phyloP scores from a whole-genome alignment of 2,888 invertebrate species.

The Drosophila sordidapex region DNA sequence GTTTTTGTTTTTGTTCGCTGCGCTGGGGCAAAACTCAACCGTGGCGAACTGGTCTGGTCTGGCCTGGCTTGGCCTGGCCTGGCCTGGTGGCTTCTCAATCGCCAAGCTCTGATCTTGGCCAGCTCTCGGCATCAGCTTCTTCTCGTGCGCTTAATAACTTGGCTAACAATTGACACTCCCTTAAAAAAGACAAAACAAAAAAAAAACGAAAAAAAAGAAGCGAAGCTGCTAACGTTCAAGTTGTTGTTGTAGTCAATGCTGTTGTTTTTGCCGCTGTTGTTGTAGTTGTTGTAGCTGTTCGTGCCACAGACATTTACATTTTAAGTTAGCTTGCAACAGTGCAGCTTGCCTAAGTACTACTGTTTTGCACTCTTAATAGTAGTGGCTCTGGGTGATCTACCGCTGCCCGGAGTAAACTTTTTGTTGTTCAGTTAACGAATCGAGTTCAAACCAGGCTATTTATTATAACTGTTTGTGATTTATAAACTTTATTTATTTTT shows the following conservation, averaged over 20 bases:
- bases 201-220: slow-evolving; percentile 8
- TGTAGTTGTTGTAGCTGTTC: slow-evolving; percentile 32
- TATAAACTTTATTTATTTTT: background rate
- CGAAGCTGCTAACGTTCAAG: slow-evolving; percentile 49
- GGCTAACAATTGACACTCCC: slow-evolving; percentile 83
- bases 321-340: slow-evolving; percentile 53
- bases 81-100: slow-evolving; percentile 40
- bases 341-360: slow-evolving; percentile 19
- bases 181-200: slow-evolving; percentile 43
- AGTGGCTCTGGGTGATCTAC: background rate
- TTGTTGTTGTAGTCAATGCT: slow-evolving; percentile 32
- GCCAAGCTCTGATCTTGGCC: slow-evolving; percentile 46
- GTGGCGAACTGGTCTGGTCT: slow-evolving; percentile 44
- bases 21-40: slow-evolving; percentile 9
- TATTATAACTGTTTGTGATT: background rate
- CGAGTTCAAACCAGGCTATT: background rate
- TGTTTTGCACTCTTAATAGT: background rate
- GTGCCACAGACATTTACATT: slow-evolving; percentile 66
- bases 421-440: background rate
- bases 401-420: background rate
- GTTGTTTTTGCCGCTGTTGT: slow-evolving; percentile 38
- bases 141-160: slow-evolving; percentile 75
- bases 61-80: slow-evolving; percentile 21
- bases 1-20: slow-evolving; percentile 17
- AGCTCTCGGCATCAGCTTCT: slow-evolving; percentile 48